These are phyloP conservation scores for Drosophila anomalata DNA, from an alignment of 2,888 invertebrate genomes.

Conservation along the genomic window DNA sequence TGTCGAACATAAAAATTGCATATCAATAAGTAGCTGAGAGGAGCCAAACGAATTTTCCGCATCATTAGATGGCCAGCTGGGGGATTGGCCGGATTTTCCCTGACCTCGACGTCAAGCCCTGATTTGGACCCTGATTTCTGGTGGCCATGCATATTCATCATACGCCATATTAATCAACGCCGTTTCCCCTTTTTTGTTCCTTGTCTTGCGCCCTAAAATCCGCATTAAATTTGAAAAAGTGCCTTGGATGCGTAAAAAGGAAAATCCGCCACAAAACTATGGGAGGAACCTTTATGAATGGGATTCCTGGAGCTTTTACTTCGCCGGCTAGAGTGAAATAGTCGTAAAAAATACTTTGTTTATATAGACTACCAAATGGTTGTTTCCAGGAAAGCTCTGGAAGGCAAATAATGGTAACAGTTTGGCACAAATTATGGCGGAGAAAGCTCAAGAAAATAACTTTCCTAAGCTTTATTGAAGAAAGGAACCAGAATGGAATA, in stretches of 20 bases:
- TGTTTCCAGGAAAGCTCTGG: slow-evolving; percentile 58
- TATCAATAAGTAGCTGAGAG: slow-evolving; percentile 59
- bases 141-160: slow-evolving; percentile 69
- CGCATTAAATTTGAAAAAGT: slow-evolving; percentile 41
- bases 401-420: slow-evolving; percentile 53
- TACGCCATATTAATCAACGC: slow-evolving; percentile 73
- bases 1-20: slow-evolving; percentile 61
- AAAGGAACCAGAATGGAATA: background rate
- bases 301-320: slow-evolving; percentile 47
- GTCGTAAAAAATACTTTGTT: slow-evolving; percentile 36
- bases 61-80: slow-evolving; percentile 75
- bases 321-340: slow-evolving; percentile 48
- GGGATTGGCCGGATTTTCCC: slow-evolving; percentile 48
- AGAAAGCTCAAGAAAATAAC: slow-evolving; percentile 31
- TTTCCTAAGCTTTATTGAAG: slow-evolving; percentile 12
- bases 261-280: slow-evolving; percentile 23
- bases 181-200: slow-evolving; percentile 43
- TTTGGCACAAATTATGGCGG: slow-evolving; percentile 31
- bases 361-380: slow-evolving; percentile 14
- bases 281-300: slow-evolving; percentile 55
- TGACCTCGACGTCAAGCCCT: slow-evolving; percentile 18
- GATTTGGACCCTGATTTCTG: slow-evolving; percentile 22
- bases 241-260: slow-evolving; percentile 16
- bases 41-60: slow-evolving; percentile 74
- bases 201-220: slow-evolving; percentile 10